A percentile compares a stretch with the other conserved stretches of the same genome.
These are phyloP conservation scores for Aplysina aerophoba DNA, from an alignment of 37 sponge, comb jelly and placozoan species.

Conservation along the genomic window DNA sequence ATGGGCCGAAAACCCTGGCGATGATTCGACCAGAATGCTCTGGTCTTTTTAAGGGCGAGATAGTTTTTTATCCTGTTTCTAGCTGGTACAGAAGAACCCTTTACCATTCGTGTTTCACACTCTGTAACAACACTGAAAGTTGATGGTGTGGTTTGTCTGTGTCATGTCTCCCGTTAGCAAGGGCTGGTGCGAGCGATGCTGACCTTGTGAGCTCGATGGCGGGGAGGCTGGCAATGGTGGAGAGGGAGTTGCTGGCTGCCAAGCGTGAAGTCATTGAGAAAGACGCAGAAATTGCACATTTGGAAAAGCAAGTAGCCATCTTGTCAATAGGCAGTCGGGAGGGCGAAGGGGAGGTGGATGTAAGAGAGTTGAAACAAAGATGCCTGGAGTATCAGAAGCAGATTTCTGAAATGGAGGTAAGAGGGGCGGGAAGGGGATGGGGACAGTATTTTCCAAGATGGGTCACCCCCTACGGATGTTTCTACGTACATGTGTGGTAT, in stretches of 20 bases:
- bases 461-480: too few species aligned
- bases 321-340: slow-evolving; percentile 29
- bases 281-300: slow-evolving; percentile 40
- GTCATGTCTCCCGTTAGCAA: too few species aligned
- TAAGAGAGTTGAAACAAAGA: slow-evolving; percentile 27
- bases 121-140: too few species aligned
- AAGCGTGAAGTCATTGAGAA: slow-evolving; percentile 72
- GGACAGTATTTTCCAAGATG: too few species aligned
- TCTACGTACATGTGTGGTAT: too few species aligned
- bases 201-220: slow-evolving; percentile 83
- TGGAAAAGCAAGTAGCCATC: slow-evolving; percentile 56
- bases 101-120: too few species aligned
- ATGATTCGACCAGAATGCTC: too few species aligned
- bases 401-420: slow-evolving; percentile 89
- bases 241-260: slow-evolving; percentile 67
- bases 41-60: too few species aligned
- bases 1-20: too few species aligned
- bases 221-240: slow-evolving; percentile 55
- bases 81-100: too few species aligned
- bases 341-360: not conserved
- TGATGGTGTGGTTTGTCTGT: too few species aligned
- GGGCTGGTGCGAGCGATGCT: slow-evolving; percentile 20
- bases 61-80: too few species aligned
- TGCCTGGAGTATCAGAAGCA: slow-evolving; percentile 74
- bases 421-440: not conserved